Conservation (phyloP, 2,113 vertebrate species). For the Triplophysa siluroides region DNA sequence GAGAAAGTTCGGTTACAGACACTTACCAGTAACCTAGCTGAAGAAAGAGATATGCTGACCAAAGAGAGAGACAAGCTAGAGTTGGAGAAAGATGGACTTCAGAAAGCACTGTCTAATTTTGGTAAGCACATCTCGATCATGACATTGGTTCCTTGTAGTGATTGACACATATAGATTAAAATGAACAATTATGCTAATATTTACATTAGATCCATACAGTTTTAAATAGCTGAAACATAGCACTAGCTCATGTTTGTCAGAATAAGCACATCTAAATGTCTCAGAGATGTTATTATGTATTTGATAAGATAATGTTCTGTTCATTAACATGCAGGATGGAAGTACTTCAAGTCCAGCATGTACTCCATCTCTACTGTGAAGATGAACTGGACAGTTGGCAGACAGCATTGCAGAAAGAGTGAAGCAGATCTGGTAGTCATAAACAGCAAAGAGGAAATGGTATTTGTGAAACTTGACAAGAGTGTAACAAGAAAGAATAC, state of each 20-base stretch:
- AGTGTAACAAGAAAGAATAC: not conserved
- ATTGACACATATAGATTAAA: too few species aligned
- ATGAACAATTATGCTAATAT: too few species aligned
- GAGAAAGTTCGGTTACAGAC: not conserved
- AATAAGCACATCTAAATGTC: not conserved
- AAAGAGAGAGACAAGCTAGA: not conserved
- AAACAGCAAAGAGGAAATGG: constrained; percentile 21
- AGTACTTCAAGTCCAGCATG: not conserved
- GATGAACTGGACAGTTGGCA: not conserved
- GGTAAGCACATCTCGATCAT: not conserved
- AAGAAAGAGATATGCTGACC: not conserved
- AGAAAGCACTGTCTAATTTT: not conserved
- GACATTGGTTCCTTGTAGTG: too few species aligned
- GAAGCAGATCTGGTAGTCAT: constrained; percentile 10
- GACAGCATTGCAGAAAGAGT: not conserved
- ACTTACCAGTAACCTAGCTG: not conserved
- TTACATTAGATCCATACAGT: too few species aligned
- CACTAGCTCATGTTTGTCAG: not conserved
- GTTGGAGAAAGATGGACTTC: not conserved
- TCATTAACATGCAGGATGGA: not conserved
- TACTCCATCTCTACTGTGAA: constrained; percentile 9
- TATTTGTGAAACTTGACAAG: not conserved
- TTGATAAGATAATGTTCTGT: not conserved
- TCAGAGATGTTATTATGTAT: not conserved
- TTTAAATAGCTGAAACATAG: not conserved